phyloP scores from a whole-genome alignment of 1,140 invertebrate genomes.

The Maconellicoccus hirsutus region DNA sequence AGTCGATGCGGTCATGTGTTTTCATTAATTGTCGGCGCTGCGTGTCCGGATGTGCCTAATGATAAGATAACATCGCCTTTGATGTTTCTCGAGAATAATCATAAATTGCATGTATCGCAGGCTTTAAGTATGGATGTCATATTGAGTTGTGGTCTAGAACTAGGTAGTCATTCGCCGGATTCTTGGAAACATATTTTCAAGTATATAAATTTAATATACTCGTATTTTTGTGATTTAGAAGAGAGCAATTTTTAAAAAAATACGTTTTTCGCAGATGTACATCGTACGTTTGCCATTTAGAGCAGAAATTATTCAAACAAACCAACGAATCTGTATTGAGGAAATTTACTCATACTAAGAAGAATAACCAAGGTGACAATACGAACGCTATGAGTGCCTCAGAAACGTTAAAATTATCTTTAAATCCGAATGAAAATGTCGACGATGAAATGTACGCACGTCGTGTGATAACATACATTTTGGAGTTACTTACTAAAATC shows the following conservation, averaged over 20 bases:
- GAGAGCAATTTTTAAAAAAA: too few relatives aligned
- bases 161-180: constrained; percentile 78
- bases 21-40: constrained; percentile 60
- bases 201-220: constrained; percentile 39
- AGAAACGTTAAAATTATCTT: constrained; percentile 40
- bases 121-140: constrained; percentile 82
- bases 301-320: constrained; percentile 70
- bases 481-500: too few relatives aligned
- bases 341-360: constrained; percentile 15
- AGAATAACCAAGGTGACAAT: constrained; percentile 4
- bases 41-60: constrained; percentile 43
- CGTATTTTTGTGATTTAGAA: too few relatives aligned
- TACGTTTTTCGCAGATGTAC: constrained; percentile 50
- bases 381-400: constrained; percentile 28
- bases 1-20: constrained; percentile 71
- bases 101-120: constrained; percentile 51
- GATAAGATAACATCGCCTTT: neutral
- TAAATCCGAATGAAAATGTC: constrained; percentile 45
- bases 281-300: constrained; percentile 78
- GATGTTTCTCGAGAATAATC: constrained; percentile 24
- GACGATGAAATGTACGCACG: constrained; percentile 68
- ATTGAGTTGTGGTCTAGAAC: constrained; percentile 62
- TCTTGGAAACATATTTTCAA: constrained; percentile 90
- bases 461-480: too few relatives aligned
- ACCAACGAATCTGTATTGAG: constrained; percentile 29